A percentile compares a stretch with the other conserved stretches of the same genome.
These are phyloP conservation scores for Galeruca laticollis DNA, from an alignment of 2,888 invertebrate genomes.

Conservation along the genomic window DNA sequence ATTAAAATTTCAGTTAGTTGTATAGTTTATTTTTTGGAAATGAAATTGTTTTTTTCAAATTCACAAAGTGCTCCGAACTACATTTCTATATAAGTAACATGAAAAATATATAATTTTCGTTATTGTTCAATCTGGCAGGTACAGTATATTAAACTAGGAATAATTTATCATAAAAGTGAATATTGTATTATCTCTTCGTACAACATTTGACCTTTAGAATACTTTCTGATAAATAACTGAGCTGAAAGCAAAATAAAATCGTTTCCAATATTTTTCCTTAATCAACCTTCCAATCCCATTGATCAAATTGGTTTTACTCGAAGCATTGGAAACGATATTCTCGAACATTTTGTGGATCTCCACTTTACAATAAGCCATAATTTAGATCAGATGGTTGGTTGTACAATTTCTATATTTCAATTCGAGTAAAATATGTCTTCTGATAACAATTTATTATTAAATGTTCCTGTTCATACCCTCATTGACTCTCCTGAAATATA, in stretches of 20 bases:
- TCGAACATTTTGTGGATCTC: constrained; percentile 24
- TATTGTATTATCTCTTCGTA: no score
- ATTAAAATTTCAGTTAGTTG: no score
- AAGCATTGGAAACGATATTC: constrained; percentile 15
- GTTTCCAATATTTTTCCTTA: constrained; percentile 11
- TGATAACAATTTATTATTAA: constrained; percentile 35
- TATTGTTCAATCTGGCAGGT: no score
- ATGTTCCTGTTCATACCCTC: constrained; percentile 41
- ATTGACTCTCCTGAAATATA: constrained; percentile 27
- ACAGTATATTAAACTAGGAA: no score
- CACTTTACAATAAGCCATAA: constrained; percentile 31
- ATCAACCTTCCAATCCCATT: constrained; percentile 16
- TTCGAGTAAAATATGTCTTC: constrained; percentile 38
- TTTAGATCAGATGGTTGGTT: constrained; percentile 22
- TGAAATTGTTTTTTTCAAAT: no score
- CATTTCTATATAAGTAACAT: no score
- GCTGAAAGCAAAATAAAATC: neutral
- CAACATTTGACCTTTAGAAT: neutral
- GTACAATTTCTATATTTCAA: constrained; percentile 39
- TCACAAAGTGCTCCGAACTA: no score
- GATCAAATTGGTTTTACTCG: constrained; percentile 18
- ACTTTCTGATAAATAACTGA: neutral
- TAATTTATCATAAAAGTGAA: neutral
- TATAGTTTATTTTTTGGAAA: no score
- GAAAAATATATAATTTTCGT: no score